Base-by-base conservation (phyloP, 2,797 vertebrate genomes). In the Leuciscus waleckii region DNA sequence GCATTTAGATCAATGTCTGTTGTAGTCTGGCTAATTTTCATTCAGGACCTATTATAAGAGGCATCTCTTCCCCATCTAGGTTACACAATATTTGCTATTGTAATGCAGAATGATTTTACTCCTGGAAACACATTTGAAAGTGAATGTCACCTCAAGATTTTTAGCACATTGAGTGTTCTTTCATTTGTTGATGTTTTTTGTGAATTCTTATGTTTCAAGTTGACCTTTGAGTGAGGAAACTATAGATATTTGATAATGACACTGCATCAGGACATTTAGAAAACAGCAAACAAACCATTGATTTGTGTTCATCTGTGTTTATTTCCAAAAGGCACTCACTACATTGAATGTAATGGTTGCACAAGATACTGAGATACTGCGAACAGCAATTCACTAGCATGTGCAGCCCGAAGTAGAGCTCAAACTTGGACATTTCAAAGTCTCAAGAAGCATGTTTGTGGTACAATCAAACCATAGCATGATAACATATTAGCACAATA, bases 301-400 rank as follows among this genome's bases (percentile, higher is more conserved):
- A 0, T 32, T 69, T 39, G 56, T 84, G 23, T 67, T 65, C 61
- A 85, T 85, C 89, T 54, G 90, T 87, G 81, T 94, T 93, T 93
- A 93, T 93, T 94, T 92, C 80, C 82, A 92, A 94, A 94, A 92
- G 87, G 91, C 92, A 93, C 91, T 91, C 90, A 92, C 89, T 92
- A 93, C 90, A 92, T 90, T 91, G 84, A 90, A 92, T 90, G 92
- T 93, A 91, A 92, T 91, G 92, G 81, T 91, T 90, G 91, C 89
- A 92, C 56, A 76, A 86, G 67, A 86, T 49, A 90, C 78, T 80
- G 78, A 46, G 26, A 78, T 87, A 90, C 89, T 83, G 65, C 91
- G 83, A 89, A 90, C 88, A 92, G 81, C 26, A 87, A 90, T 87
- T 88, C 89, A 92, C 89, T 88, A 90, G 86, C 91, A 88, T 65